A percentile compares a stretch with the other conserved stretches of the same genome.
These are phyloP conservation scores for Poeciliopsis retropinna DNA, from an alignment of 2,113 vertebrate species.

Conservation along the genomic window DNA sequence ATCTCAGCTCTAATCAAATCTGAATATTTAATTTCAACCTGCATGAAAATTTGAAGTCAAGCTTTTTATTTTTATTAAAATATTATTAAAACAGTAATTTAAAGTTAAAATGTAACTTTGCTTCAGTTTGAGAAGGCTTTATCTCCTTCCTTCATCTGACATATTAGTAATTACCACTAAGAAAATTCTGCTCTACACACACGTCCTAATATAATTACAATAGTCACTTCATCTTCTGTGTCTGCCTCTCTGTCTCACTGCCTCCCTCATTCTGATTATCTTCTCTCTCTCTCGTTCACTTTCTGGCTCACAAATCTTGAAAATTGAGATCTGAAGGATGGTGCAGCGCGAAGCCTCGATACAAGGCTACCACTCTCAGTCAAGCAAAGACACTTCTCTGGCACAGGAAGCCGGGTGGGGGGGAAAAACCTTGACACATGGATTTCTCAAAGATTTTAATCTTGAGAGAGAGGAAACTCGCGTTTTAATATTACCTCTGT, in stretches of 20 bases:
- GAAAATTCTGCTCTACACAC: not conserved
- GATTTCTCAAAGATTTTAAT: not conserved
- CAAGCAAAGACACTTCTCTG: constrained; percentile 46
- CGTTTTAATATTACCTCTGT: not conserved
- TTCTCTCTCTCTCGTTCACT: constrained; percentile 17
- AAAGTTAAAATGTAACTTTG: not conserved
- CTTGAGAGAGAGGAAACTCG: not conserved
- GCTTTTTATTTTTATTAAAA: not conserved
- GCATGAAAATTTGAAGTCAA: not conserved
- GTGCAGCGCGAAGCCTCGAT: constrained; percentile 34
- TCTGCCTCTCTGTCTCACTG: constrained; percentile 11
- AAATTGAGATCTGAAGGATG: constrained; percentile 66
- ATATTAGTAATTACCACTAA: not conserved
- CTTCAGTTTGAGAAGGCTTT: not conserved
- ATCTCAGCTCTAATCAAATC: not conserved
- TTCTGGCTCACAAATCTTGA: constrained; percentile 66
- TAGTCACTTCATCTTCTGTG: constrained; percentile 11
- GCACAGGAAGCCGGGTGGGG: not conserved
- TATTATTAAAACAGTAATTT: not conserved
- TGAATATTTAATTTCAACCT: not conserved
- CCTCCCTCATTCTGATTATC: constrained; percentile 34
- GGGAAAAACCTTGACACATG: not conserved
- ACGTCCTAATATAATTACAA: constrained; percentile 26
- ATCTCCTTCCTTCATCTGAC: not conserved
- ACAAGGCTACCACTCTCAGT: constrained; percentile 48